phyloP scores from a whole-genome alignment of 1,140 invertebrate species.

The Myzus persicae region DNA sequence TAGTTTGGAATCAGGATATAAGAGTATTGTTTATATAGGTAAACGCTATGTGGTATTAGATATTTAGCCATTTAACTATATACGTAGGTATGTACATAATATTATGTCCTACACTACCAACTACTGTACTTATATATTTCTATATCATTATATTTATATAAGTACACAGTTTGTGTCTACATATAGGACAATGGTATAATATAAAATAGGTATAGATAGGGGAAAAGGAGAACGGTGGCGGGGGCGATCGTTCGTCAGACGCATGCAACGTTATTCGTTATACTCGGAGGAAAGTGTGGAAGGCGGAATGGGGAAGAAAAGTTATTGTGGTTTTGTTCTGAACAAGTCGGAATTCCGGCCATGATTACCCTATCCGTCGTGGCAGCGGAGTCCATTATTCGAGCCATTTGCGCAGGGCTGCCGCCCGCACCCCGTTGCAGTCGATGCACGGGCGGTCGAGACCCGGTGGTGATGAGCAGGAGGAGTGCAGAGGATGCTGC shows the following conservation, averaged over 20 bases:
- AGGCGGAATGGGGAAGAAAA: not conserved
- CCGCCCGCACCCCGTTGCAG: too few species aligned
- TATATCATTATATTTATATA: not conserved
- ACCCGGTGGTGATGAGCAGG: not conserved
- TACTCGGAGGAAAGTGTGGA: not conserved
- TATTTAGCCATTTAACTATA: too few species aligned
- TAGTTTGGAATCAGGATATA: too few species aligned
- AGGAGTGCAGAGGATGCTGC: not conserved
- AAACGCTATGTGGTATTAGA: too few species aligned
- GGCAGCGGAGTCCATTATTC: slow-evolving; percentile 51
- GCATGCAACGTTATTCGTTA: not conserved
- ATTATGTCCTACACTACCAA: too few species aligned
- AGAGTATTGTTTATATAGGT: too few species aligned
- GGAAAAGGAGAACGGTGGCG: not conserved
- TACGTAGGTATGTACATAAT: not conserved
- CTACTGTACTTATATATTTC: not conserved
- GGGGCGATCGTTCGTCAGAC: not conserved
- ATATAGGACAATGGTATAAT: not conserved
- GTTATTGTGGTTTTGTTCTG: slow-evolving; percentile 44
- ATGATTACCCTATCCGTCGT: slow-evolving; percentile 36
- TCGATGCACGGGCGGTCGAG: not conserved
- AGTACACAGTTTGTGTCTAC: not conserved
- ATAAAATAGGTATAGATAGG: not conserved
- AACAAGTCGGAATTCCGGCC: slow-evolving; percentile 50
- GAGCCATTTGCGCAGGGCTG: not conserved